Conservation (phyloP, 2,888 invertebrate genomes). For the Amphipoea oculea region DNA sequence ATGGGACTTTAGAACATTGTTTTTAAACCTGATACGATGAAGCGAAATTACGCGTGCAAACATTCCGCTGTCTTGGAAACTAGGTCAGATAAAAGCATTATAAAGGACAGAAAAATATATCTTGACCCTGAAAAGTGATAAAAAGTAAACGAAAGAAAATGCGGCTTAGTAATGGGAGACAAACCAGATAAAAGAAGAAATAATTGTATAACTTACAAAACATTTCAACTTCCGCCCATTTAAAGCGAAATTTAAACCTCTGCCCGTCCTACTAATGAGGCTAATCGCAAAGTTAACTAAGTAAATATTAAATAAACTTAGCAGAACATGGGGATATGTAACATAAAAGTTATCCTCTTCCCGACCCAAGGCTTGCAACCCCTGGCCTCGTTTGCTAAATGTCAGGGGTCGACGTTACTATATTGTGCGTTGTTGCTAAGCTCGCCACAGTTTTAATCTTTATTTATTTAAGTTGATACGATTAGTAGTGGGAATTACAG, state of each 20-base stretch:
- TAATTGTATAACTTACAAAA: not conserved
- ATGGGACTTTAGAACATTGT: not conserved
- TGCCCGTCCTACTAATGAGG: conserved; percentile 22
- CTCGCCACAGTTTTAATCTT: conserved; percentile 32
- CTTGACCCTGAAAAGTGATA: not conserved
- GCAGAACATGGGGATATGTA: conserved; percentile 38
- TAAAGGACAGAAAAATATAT: not conserved
- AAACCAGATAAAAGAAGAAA: not conserved
- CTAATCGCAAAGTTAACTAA: conserved; percentile 42
- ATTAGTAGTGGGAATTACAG: conserved; percentile 17
- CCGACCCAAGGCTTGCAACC: conserved; percentile 46
- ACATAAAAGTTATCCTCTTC: conserved; percentile 54
- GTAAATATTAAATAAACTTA: conserved; percentile 51
- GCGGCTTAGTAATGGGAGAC: not conserved
- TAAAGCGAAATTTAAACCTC: conserved; percentile 24
- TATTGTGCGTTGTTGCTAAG: conserved; percentile 32
- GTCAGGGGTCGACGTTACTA: conserved; percentile 58
- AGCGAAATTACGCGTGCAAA: not conserved
- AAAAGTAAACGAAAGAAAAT: not conserved
- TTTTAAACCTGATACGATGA: not conserved
- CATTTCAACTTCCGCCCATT: conserved; percentile 10
- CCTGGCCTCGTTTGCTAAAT: conserved; percentile 55
- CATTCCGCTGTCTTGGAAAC: not conserved
- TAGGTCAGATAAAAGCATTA: not conserved
- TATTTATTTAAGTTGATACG: conserved; percentile 43